Conservation (phyloP, 2,113 vertebrate species). For the Chitala chitala region DNA sequence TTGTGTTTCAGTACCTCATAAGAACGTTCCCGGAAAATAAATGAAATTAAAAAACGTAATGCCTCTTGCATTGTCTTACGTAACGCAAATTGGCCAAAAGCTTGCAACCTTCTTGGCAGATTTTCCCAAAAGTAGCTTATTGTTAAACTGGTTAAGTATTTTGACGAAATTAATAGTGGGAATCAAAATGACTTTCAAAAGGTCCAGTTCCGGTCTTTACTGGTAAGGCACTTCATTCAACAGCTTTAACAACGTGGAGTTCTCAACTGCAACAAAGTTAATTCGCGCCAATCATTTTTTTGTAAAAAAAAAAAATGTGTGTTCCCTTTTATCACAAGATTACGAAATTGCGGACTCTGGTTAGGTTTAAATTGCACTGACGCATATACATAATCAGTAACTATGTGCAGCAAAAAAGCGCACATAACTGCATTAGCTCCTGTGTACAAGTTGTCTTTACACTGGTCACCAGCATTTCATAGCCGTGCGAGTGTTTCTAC, state of each 20-base stretch:
- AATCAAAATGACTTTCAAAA: too few relatives aligned
- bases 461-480: constrained; percentile 31
- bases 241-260: too few relatives aligned
- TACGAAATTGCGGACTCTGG: too few relatives aligned
- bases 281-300: neutral
- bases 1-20: constrained; percentile 70
- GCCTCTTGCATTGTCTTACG: neutral
- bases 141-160: too few relatives aligned
- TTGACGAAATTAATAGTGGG: too few relatives aligned
- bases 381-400: neutral
- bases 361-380: neutral
- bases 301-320: neutral
- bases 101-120: too few relatives aligned
- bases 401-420: neutral
- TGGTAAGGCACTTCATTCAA: too few relatives aligned
- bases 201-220: too few relatives aligned
- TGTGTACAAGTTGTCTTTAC: constrained; percentile 35
- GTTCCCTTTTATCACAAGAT: too few relatives aligned
- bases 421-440: constrained; percentile 31
- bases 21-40: constrained; percentile 51
- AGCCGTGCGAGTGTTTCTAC: constrained; percentile 37
- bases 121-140: too few relatives aligned
- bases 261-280: neutral
- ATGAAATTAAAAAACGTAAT: constrained; percentile 45
- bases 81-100: too few relatives aligned